phyloP scores from a whole-genome alignment of 2,113 vertebrate genomes.

The Ageneiosus marmoratus region DNA sequence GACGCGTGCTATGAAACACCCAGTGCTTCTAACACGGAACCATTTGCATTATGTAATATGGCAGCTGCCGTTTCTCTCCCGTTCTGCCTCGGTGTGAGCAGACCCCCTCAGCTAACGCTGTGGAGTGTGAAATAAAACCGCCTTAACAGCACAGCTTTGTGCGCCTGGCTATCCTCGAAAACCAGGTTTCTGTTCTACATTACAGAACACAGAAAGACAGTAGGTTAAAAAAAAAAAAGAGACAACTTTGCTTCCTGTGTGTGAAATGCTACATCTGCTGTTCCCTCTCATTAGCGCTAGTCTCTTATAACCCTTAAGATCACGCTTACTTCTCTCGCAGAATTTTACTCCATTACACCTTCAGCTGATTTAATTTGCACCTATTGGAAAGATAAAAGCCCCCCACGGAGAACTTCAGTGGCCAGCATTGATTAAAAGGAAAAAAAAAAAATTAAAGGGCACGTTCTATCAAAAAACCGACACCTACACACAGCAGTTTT shows the following conservation, averaged over 20 bases:
- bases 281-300: constrained; percentile 17
- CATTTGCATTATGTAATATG: constrained; percentile 45
- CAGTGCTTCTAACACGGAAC: constrained; percentile 13
- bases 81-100: constrained; percentile 26
- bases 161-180: constrained; percentile 32
- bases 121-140: constrained; percentile 41
- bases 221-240: constrained; percentile 19
- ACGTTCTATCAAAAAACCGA: background rate
- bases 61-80: constrained; percentile 43
- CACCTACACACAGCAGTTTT: background rate
- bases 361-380: background rate
- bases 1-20: constrained; percentile 32
- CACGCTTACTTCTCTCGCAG: background rate
- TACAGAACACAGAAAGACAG: constrained; percentile 24
- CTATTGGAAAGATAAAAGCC: background rate
- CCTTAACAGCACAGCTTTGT: constrained; percentile 36
- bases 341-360: background rate
- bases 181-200: constrained; percentile 44
- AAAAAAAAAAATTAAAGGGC: background rate
- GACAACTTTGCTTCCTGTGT: background rate
- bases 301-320: background rate
- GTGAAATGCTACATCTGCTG: constrained; percentile 40
- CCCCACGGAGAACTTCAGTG: background rate
- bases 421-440: background rate
- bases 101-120: constrained; percentile 35